A percentile compares a stretch with the other conserved stretches of the same genome.
Conservation (phyloP, 2,113 vertebrate species). For the Sceloporus undulatus region DNA sequence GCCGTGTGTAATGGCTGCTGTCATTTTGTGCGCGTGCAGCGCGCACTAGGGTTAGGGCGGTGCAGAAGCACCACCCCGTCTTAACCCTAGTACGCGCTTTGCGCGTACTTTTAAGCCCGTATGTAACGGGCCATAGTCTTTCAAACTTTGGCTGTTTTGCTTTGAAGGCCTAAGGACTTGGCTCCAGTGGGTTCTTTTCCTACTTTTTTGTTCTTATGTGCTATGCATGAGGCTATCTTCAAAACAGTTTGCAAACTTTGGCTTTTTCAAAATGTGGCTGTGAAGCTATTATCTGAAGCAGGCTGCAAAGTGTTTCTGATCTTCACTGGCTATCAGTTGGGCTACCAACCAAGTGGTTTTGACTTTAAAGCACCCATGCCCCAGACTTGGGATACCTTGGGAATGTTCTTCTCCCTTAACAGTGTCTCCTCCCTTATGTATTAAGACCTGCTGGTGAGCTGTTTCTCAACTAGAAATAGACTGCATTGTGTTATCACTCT, state of each 20-base stretch:
- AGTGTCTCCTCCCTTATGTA: neutral
- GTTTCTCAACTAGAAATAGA: neutral
- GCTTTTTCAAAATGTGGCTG: neutral
- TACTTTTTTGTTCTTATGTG: neutral
- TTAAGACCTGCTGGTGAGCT: neutral
- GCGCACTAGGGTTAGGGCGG: no score
- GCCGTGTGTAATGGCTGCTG: no score
- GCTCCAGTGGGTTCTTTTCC: neutral
- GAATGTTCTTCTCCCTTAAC: neutral
- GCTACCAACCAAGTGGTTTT: neutral
- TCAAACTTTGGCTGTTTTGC: no score
- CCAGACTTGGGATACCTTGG: neutral
- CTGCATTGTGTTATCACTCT: neutral
- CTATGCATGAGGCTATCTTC: neutral
- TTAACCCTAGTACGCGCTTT: no score
- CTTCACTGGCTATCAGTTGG: neutral
- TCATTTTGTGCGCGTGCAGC: no score
- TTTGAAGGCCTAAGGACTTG: neutral
- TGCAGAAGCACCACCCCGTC: no score
- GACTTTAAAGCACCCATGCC: neutral
- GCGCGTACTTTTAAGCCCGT: no score
- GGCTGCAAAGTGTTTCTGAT: no score
- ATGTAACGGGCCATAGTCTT: no score
- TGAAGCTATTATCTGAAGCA: neutral
- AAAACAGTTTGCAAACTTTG: neutral